Conservation (phyloP, 1,140 invertebrate genomes). For the Drosophila kohkoa region DNA sequence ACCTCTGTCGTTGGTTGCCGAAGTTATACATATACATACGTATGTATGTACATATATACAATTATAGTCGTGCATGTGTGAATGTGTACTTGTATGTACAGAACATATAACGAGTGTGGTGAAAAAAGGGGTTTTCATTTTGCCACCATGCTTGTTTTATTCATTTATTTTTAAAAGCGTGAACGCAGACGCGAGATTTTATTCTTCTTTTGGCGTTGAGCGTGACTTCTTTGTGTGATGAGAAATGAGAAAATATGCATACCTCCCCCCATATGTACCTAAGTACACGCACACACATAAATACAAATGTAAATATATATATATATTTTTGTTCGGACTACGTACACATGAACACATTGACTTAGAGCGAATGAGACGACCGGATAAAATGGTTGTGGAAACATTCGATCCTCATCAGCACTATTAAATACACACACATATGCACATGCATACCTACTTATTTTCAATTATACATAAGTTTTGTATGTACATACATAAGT, state of each 20-base stretch:
- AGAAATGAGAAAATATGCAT: slow-evolving; percentile 13
- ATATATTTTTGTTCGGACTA: background rate
- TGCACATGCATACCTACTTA: background rate
- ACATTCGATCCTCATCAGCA: slow-evolving; percentile 14
- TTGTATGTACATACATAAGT: background rate
- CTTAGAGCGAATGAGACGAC: slow-evolving; percentile 30
- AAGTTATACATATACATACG: background rate
- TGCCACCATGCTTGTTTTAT: slow-evolving; percentile 52
- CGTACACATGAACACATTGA: background rate
- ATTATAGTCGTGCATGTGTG: no score
- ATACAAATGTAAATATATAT: background rate
- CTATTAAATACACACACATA: slow-evolving; percentile 25
- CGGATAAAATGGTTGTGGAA: slow-evolving; percentile 13
- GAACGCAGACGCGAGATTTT: slow-evolving; percentile 71
- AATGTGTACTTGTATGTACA: background rate
- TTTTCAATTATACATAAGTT: slow-evolving; percentile 1
- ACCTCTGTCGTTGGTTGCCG: slow-evolving; percentile 47
- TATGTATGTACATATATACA: no score
- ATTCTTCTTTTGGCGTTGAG: slow-evolving; percentile 42
- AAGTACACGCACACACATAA: background rate
- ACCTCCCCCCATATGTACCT: slow-evolving; percentile 5
- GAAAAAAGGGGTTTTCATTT: slow-evolving; percentile 44
- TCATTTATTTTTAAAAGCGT: slow-evolving; percentile 73
- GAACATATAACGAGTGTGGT: slow-evolving; percentile 13
- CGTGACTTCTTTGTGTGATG: slow-evolving; percentile 49